phyloP scores from a whole-genome alignment of 2,888 invertebrate genomes.

The Pseudeuparius sepicola region DNA sequence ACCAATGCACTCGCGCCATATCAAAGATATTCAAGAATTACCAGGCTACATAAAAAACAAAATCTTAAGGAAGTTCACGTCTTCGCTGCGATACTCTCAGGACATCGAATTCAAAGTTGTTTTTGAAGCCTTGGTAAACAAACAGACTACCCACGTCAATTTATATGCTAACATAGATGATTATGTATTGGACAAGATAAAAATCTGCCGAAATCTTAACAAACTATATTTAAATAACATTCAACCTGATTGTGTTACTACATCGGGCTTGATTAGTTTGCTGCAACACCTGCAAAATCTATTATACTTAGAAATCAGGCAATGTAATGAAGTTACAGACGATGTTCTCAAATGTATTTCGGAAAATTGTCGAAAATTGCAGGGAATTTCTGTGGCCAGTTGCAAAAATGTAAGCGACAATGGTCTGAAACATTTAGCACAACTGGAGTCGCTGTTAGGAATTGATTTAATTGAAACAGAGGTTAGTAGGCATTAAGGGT shows the following conservation, averaged over 20 bases:
- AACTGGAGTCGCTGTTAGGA: constrained; percentile 29
- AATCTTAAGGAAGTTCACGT: constrained; percentile 29
- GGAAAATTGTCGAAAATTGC: constrained; percentile 40
- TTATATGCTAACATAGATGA: no score
- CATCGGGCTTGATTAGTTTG: no score
- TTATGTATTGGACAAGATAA: no score
- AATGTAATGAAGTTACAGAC: constrained; percentile 41
- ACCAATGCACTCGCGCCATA: no score
- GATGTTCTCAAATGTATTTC: constrained; percentile 43
- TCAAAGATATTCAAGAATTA: constrained; percentile 25
- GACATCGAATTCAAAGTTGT: constrained; percentile 26
- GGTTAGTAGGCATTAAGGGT: no score
- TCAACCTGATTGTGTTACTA: no score
- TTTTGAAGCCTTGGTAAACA: constrained; percentile 29
- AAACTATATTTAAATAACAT: no score
- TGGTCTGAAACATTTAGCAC: constrained; percentile 28
- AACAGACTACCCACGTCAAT: constrained; percentile 29
- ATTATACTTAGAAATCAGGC: constrained; percentile 27
- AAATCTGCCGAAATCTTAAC: no score
- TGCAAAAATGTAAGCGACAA: constrained; percentile 33
- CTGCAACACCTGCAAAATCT: no score
- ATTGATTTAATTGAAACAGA: constrained; percentile 35
- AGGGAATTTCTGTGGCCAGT: constrained; percentile 41
- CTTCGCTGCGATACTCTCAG: constrained; percentile 25
- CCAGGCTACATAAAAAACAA: constrained; percentile 30